Evolutionary conservation across 2,113 vertebrate genomes (phyloP).

Genomic region (Elephantulus edwardii): DNA sequence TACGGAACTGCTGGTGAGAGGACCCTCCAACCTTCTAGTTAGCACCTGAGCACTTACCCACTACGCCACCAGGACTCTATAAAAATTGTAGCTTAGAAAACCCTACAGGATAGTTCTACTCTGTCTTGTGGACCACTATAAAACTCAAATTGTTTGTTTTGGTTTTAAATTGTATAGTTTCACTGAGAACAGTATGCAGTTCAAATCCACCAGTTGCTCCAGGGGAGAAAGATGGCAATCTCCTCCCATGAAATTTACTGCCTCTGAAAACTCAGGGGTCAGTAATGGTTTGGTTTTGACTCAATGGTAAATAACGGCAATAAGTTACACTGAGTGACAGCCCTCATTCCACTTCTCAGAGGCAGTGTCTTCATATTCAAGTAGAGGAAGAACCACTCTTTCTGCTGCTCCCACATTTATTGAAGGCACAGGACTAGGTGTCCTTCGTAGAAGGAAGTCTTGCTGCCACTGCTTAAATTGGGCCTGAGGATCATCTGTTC

Average conservation of each 20-base stretch:
- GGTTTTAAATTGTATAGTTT: background rate
- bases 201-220: no score
- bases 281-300: no score
- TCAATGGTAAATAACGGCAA: no score
- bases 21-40: background rate
- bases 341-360: background rate
- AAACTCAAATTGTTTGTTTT: no score
- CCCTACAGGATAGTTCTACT: background rate
- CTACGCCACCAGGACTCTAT: background rate
- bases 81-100: background rate
- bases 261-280: no score
- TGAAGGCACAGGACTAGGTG: background rate
- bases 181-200: background rate
- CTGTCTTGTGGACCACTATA: no score
- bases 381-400: background rate
- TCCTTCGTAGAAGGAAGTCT: constrained; percentile 5
- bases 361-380: background rate
- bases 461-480: background rate
- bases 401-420: background rate
- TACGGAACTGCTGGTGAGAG: no score
- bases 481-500: background rate
- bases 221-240: no score
- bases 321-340: no score
- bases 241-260: no score
- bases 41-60: background rate